Conservation (phyloP, 2,888 invertebrate genomes). For the Timandra comae region DNA sequence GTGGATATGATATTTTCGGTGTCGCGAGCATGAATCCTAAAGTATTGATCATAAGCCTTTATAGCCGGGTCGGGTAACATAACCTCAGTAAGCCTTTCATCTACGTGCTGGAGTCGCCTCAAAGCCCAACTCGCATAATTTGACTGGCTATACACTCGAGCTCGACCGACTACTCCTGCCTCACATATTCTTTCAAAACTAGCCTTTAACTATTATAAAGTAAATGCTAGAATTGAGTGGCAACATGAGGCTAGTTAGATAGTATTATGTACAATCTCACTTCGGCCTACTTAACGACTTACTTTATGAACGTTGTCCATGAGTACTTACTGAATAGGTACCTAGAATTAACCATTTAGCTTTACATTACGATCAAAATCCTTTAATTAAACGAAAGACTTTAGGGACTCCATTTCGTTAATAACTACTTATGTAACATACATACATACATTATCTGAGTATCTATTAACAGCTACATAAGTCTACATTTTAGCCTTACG, state of each 20-base stretch:
- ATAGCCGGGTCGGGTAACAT: slow-evolving; percentile 32
- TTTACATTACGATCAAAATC: slow-evolving; percentile 6
- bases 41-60: slow-evolving; percentile 33
- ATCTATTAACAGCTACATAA: too few relatives aligned
- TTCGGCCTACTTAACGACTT: slow-evolving; percentile 17
- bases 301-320: slow-evolving; percentile 20
- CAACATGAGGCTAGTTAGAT: slow-evolving; percentile 6
- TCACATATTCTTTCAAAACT: slow-evolving; percentile 12
- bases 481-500: too few relatives aligned
- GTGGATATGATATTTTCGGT: slow-evolving; percentile 2
- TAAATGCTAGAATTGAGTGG: slow-evolving; percentile 4
- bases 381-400: slow-evolving; percentile 9
- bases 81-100: slow-evolving; percentile 47
- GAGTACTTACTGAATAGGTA: slow-evolving; percentile 2
- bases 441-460: too few relatives aligned
- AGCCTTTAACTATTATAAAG: slow-evolving; percentile 13
- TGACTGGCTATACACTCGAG: slow-evolving; percentile 24
- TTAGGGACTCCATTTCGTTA: too few relatives aligned
- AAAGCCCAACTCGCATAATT: slow-evolving; percentile 40
- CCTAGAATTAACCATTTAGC: slow-evolving; percentile 4
- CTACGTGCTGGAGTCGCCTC: slow-evolving; percentile 27
- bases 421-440: too few relatives aligned
- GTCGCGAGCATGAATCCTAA: slow-evolving; percentile 27
- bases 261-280: slow-evolving; percentile 16
- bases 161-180: slow-evolving; percentile 6